Evolutionary conservation across 2,888 invertebrate genomes (phyloP).

Genomic region (Brenthis ino): DNA sequence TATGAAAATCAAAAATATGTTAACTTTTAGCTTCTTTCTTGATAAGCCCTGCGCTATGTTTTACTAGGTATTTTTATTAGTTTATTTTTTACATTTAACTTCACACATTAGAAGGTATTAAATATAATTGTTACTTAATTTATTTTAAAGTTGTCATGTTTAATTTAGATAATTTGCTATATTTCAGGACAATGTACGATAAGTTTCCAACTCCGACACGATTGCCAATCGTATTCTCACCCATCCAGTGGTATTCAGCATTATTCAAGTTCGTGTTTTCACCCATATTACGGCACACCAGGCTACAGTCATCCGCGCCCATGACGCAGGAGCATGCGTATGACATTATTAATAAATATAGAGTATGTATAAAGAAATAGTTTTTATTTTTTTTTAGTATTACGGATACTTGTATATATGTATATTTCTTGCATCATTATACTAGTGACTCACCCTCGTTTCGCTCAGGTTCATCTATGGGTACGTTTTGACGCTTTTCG

Average conservation of each 20-base stretch:
- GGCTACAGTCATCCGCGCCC: conserved; percentile 51
- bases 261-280: conserved; percentile 45
- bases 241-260: conserved; percentile 60
- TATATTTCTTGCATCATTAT: too few species aligned
- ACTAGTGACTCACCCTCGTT: too few species aligned
- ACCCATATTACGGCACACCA: conserved; percentile 50
- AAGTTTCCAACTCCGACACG: conserved; percentile 51
- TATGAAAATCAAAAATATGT: too few species aligned
- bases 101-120: too few species aligned
- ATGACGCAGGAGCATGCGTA: conserved; percentile 48
- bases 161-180: background rate
- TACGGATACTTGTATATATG: background rate
- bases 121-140: background rate
- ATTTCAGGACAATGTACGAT: conserved; percentile 34
- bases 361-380: conserved; percentile 11
- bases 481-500: too few species aligned
- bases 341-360: conserved; percentile 55
- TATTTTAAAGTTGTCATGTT: too few species aligned
- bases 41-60: too few species aligned
- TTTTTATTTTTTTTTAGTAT: background rate
- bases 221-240: conserved; percentile 48
- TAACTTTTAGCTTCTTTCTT: too few species aligned
- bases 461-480: too few species aligned
- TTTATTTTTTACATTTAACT: too few species aligned
- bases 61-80: too few species aligned